These are phyloP conservation scores for Lycaena phlaeas DNA, from an alignment of 2,888 invertebrate genomes.

Conservation along the genomic window DNA sequence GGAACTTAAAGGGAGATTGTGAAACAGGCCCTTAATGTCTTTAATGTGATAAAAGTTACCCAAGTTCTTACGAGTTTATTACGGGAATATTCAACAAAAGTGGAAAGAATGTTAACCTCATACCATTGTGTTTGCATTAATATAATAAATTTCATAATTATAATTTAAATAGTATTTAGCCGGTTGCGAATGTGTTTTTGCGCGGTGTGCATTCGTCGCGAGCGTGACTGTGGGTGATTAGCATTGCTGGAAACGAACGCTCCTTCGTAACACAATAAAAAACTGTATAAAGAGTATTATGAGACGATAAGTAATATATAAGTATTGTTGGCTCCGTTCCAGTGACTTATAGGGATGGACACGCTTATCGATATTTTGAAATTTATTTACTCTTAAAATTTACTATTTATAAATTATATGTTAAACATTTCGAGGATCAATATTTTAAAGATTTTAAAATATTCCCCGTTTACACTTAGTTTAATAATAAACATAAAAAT, in stretches of 20 bases:
- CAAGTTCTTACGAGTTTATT: too few species aligned
- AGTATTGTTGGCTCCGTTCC: background rate
- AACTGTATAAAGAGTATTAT: background rate
- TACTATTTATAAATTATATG: too few species aligned
- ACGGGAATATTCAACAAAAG: too few species aligned
- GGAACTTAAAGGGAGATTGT: too few species aligned
- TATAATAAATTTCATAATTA: background rate
- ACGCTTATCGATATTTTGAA: background rate
- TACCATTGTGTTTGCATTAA: background rate
- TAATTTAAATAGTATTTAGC: background rate
- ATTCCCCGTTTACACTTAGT: too few species aligned
- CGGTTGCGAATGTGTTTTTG: background rate
- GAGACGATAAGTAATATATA: background rate
- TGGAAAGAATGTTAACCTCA: too few species aligned
- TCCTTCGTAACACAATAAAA: background rate
- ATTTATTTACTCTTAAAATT: too few species aligned
- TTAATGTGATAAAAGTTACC: too few species aligned
- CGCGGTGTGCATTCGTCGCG: background rate
- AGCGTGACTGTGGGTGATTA: background rate
- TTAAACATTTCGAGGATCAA: too few species aligned
- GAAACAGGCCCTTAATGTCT: too few species aligned
- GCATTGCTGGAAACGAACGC: background rate
- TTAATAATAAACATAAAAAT: too few species aligned
- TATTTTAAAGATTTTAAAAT: too few species aligned
- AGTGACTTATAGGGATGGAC: background rate